Percentiles rank a stretch among this genome's conserved stretches.
Conservation (phyloP, 2,888 invertebrate species). For the Trissolcus japonicus region DNA sequence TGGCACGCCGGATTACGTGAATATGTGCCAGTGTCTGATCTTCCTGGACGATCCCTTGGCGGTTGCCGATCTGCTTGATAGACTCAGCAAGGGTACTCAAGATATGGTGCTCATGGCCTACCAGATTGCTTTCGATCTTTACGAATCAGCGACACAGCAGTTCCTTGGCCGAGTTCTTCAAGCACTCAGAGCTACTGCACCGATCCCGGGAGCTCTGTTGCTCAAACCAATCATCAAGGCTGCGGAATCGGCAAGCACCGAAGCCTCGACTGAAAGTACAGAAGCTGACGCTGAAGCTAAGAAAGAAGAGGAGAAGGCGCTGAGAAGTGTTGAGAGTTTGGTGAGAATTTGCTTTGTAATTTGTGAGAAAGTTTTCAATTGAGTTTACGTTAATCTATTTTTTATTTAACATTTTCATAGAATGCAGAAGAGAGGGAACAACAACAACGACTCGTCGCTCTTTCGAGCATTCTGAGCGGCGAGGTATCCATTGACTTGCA, state of each 20-base stretch:
- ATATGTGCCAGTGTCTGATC: slow-evolving; percentile 98
- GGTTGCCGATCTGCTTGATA: slow-evolving; percentile 94
- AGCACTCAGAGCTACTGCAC: slow-evolving; percentile 88
- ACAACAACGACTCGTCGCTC: slow-evolving; percentile 90
- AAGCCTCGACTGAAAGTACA: slow-evolving; percentile 69
- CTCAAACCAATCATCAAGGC: slow-evolving; percentile 84
- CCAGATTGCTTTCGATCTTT: slow-evolving; percentile 99
- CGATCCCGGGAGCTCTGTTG: slow-evolving; percentile 86
- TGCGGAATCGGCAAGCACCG: slow-evolving; percentile 68
- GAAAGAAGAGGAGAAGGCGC: slow-evolving; percentile 77
- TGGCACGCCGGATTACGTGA: slow-evolving; percentile 96
- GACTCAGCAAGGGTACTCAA: slow-evolving; percentile 86
- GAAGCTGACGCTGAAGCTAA: slow-evolving; percentile 70
- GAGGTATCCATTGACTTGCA: slow-evolving; percentile 97
- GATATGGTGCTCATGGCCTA: slow-evolving; percentile 96
- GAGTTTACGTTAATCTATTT: slow-evolving; percentile 1
- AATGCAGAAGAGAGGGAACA: slow-evolving; percentile 91
- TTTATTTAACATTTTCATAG: slow-evolving; percentile 66
- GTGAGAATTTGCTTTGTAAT: slow-evolving; percentile 64
- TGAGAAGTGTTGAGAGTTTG: slow-evolving; percentile 80
- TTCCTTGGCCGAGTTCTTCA: slow-evolving; percentile 92
- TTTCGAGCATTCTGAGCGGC: slow-evolving; percentile 94
- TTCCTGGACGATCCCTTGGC: slow-evolving; percentile 95
- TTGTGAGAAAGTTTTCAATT: neutral
- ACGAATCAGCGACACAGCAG: slow-evolving; percentile 99